A percentile compares a stretch with the other conserved stretches of the same genome.
phyloP scores from a whole-genome alignment of 2,888 invertebrate genomes.

The Oscheius sp. region DNA sequence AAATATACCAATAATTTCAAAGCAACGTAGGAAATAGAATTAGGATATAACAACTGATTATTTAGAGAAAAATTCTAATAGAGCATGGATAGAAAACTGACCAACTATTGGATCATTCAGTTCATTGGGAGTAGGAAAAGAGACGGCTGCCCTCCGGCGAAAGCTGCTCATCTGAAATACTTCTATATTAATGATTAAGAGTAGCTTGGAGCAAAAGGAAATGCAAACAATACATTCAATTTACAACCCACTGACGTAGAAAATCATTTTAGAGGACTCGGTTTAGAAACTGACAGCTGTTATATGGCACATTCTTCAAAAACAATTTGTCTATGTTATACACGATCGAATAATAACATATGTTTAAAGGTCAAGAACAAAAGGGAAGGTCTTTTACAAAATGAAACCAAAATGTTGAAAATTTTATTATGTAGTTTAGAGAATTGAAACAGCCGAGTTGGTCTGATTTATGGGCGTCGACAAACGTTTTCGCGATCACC shows the following conservation, averaged over 20 bases:
- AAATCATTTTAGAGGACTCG: slow-evolving; percentile 3
- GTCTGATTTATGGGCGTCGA: slow-evolving; percentile 20
- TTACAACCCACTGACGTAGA: neutral
- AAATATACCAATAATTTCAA: too few species aligned
- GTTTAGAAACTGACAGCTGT: slow-evolving; percentile 6
- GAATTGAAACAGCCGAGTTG: slow-evolving; percentile 2
- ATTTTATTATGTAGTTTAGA: neutral
- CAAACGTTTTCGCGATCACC: slow-evolving; percentile 12
- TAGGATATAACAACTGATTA: too few species aligned
- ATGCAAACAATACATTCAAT: neutral
- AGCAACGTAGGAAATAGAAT: too few species aligned
- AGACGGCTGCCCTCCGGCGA: slow-evolving; percentile 49
- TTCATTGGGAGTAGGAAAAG: slow-evolving; percentile 43
- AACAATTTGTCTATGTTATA: neutral
- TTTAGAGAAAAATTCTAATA: too few species aligned
- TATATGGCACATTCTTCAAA: neutral
- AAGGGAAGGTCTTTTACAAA: neutral
- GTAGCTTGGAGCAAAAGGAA: neutral
- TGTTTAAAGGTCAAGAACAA: neutral
- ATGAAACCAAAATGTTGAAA: too few species aligned
- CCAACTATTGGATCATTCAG: slow-evolving; percentile 44
- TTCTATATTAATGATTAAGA: neutral
- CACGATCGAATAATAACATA: neutral
- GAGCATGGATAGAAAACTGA: too few species aligned
- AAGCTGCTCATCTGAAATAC: slow-evolving; percentile 46